Evolutionary conservation across 2,888 invertebrate genomes (phyloP).

Genomic region (Dryadula phaetusa): DNA sequence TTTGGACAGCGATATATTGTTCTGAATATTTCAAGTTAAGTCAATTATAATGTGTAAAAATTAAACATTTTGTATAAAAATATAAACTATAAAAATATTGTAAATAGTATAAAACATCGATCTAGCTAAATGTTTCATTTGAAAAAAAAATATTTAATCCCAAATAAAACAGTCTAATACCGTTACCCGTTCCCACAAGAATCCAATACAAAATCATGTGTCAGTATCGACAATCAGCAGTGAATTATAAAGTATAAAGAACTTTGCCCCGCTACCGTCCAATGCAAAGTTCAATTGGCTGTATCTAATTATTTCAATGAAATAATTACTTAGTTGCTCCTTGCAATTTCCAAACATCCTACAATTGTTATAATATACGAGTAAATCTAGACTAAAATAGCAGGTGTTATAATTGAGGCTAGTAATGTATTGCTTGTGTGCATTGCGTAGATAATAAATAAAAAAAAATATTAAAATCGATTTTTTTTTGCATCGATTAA

Average conservation of each 20-base stretch:
- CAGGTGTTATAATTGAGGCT: background rate
- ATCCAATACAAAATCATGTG: background rate
- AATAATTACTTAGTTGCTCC: constrained; percentile 18
- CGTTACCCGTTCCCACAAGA: too few species aligned
- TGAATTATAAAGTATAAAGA: constrained; percentile 9
- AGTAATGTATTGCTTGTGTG: too few species aligned
- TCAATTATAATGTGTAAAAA: too few species aligned
- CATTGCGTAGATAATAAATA: background rate
- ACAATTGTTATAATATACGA: background rate
- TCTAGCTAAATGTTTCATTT: too few species aligned
- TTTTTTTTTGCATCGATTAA: background rate
- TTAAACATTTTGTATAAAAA: too few species aligned
- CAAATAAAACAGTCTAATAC: too few species aligned
- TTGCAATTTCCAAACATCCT: constrained; percentile 18
- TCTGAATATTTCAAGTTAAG: too few species aligned
- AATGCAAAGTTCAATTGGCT: constrained; percentile 19
- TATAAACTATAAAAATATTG: too few species aligned
- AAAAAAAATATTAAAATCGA: constrained; percentile 1
- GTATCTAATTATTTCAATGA: constrained; percentile 23
- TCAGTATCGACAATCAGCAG: background rate
- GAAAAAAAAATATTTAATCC: too few species aligned
- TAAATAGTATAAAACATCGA: too few species aligned
- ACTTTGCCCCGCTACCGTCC: background rate
- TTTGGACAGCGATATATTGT: too few species aligned
- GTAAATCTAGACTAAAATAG: constrained; percentile 1